A percentile compares a stretch with the other conserved stretches of the same genome.
phyloP scores from a whole-genome alignment of 2,113 vertebrate genomes.

The Vidua macroura region DNA sequence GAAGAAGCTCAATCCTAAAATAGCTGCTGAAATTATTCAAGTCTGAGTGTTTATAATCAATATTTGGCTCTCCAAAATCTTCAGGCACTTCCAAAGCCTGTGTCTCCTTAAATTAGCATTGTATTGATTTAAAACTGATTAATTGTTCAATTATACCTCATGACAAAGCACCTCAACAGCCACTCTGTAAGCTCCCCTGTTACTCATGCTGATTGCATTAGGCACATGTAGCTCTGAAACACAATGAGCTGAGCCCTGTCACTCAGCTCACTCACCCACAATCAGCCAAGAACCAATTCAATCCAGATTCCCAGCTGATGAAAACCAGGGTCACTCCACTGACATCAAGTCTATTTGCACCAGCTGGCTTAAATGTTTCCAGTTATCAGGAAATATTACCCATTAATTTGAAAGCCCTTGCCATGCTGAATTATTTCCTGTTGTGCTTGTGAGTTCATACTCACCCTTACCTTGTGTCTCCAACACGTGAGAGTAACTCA shows the following conservation, averaged over 20 bases:
- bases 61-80: neutral
- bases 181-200: neutral
- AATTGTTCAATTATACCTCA: conserved; percentile 11
- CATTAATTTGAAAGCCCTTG: neutral
- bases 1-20: neutral
- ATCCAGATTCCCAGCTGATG: conserved; percentile 25
- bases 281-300: neutral
- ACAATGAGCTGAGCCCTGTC: neutral
- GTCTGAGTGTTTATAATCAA: neutral
- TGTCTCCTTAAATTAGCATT: conserved; percentile 9
- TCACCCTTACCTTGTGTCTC: neutral
- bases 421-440: neutral
- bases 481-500: neutral
- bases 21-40: neutral
- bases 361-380: conserved; percentile 31
- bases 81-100: neutral
- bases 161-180: conserved; percentile 9
- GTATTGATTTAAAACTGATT: conserved; percentile 10
- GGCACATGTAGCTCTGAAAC: neutral
- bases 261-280: neutral
- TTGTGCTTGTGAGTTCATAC: neutral
- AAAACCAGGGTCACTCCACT: conserved; percentile 11
- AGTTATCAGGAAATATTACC: conserved; percentile 14
- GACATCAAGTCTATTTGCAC: conserved; percentile 14
- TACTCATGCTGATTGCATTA: neutral